These are phyloP conservation scores for Epiblema foenella DNA, from an alignment of 2,888 invertebrate genomes.

Conservation along the genomic window DNA sequence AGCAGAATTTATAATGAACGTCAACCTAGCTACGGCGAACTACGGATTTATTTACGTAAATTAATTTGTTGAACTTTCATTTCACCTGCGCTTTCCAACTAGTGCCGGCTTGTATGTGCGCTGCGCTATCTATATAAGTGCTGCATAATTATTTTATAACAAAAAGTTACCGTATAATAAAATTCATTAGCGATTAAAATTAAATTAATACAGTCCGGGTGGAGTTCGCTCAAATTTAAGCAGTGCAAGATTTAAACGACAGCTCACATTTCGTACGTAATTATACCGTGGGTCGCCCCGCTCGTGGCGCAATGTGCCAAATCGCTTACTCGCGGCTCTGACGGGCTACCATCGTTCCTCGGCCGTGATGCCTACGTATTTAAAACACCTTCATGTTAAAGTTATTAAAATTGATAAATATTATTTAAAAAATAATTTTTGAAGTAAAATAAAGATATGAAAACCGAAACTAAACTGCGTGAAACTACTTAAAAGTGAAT, in stretches of 20 bases:
- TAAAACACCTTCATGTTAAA: too few species aligned
- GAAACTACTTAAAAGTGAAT: too few species aligned
- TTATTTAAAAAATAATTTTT: too few species aligned
- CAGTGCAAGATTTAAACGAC: constrained; percentile 82
- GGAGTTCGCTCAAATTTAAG: constrained; percentile 78
- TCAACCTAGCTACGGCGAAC: constrained; percentile 36
- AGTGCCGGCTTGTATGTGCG: constrained; percentile 10
- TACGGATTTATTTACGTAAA: constrained; percentile 41
- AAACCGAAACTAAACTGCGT: too few species aligned
- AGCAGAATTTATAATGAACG: constrained; percentile 44
- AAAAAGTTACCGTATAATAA: constrained; percentile 40
- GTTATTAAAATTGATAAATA: too few species aligned
- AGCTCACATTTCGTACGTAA: constrained; percentile 80
- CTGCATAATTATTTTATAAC: constrained; percentile 39
- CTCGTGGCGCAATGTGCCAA: constrained; percentile 79
- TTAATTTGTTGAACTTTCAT: constrained; percentile 39
- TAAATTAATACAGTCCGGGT: constrained; percentile 74
- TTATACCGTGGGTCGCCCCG: constrained; percentile 75
- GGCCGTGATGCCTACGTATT: background rate
- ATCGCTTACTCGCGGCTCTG: constrained; percentile 79
- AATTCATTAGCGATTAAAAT: constrained; percentile 63
- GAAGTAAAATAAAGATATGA: too few species aligned
- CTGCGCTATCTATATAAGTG: constrained; percentile 26
- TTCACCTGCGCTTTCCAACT: constrained; percentile 28
- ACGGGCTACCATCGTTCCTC: constrained; percentile 62